A percentile compares a stretch with the other conserved stretches of the same genome.
phyloP scores from a whole-genome alignment of 2,888 invertebrate genomes.

The Cylloceria caligata region DNA sequence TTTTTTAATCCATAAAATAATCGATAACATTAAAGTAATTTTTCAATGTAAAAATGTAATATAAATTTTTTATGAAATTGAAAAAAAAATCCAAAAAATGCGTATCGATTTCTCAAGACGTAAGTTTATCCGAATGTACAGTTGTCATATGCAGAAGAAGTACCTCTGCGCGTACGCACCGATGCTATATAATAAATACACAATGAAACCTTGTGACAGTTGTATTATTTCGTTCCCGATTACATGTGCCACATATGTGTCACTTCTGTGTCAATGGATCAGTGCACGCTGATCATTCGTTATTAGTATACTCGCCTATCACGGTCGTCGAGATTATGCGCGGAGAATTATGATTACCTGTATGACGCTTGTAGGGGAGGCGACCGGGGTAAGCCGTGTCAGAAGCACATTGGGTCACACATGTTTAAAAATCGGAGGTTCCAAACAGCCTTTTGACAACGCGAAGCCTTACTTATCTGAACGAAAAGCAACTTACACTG shows the following conservation, averaged over 20 bases:
- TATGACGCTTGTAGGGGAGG: conserved; percentile 8
- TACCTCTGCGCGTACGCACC: too few relatives aligned
- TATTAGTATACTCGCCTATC: conserved; percentile 27
- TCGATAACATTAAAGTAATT: too few relatives aligned
- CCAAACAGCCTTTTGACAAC: too few relatives aligned
- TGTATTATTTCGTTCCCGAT: background rate
- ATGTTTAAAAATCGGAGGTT: too few relatives aligned
- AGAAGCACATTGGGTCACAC: too few relatives aligned
- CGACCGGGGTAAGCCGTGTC: too few relatives aligned
- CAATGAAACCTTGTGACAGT: background rate
- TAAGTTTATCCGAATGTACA: conserved; percentile 16
- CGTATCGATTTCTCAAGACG: conserved; percentile 44
- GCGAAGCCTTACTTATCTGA: too few relatives aligned
- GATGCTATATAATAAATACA: too few relatives aligned
- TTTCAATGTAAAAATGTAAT: too few relatives aligned
- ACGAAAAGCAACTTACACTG: too few relatives aligned
- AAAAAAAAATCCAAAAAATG: too few relatives aligned
- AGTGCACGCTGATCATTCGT: conserved; percentile 29
- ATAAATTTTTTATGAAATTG: background rate
- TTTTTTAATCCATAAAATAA: background rate
- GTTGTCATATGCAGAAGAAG: background rate
- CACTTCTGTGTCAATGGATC: conserved; percentile 17
- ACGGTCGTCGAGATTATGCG: conserved; percentile 42
- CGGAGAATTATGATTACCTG: conserved; percentile 57
- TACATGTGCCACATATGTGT: conserved; percentile 12